These are phyloP conservation scores for Lasioglossum pauxillum DNA, from an alignment of 2,888 invertebrate species.

Conservation along the genomic window DNA sequence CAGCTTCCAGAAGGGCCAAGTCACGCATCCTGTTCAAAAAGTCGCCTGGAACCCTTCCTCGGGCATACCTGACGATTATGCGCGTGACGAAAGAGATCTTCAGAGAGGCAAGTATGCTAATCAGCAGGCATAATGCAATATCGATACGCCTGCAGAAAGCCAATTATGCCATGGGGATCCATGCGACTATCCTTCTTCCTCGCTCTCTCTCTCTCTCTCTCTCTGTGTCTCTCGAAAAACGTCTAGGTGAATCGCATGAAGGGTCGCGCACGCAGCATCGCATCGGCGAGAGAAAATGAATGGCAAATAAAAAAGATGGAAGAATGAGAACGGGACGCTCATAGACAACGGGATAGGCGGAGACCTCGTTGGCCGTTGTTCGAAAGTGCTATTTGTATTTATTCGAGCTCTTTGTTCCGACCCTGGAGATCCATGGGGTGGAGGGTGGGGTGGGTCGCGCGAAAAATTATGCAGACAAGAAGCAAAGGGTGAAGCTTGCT, in stretches of 20 bases:
- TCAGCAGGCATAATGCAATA: conserved; percentile 76
- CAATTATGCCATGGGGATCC: conserved; percentile 82
- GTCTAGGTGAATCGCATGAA: conserved; percentile 44
- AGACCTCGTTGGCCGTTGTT: conserved; percentile 78
- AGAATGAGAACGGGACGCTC: conserved; percentile 46
- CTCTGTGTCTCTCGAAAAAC: conserved; percentile 16
- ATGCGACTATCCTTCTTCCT: conserved; percentile 20
- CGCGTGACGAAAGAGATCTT: conserved; percentile 83
- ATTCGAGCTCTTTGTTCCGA: conserved; percentile 78
- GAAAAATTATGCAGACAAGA: conserved; percentile 69
- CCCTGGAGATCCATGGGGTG: conserved; percentile 61
- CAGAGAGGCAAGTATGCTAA: conserved; percentile 80
- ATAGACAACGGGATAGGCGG: conserved; percentile 77
- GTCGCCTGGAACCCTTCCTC: conserved; percentile 33
- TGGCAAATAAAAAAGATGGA: conserved; percentile 57
- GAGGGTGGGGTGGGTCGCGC: conserved; percentile 71
- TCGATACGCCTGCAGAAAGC: conserved; percentile 78
- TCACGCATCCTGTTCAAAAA: conserved; percentile 22
- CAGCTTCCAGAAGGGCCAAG: conserved; percentile 15
- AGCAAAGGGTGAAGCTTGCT: conserved; percentile 75
- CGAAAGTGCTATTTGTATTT: conserved; percentile 82
- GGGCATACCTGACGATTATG: conserved; percentile 73
- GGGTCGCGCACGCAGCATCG: conserved; percentile 32
- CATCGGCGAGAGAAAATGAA: conserved; percentile 63
- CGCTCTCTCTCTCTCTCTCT: conserved; percentile 24